These are phyloP conservation scores for Camponotus fellah DNA, from an alignment of 2,888 invertebrate species.

Conservation along the genomic window DNA sequence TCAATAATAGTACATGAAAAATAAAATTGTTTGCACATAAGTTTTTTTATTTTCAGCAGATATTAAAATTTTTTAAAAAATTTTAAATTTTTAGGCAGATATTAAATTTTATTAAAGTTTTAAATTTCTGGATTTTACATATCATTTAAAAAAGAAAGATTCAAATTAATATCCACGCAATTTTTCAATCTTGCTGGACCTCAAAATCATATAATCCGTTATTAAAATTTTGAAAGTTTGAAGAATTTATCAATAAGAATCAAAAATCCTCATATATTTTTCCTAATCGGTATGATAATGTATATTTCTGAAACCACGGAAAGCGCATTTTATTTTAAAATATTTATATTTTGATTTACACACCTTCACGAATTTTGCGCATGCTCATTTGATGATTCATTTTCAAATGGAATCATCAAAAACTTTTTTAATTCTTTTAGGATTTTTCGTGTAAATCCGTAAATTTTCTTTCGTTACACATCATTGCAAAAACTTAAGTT, in stretches of 20 bases:
- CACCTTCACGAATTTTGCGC: not conserved
- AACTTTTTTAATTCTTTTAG: not conserved
- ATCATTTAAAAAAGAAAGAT: not conserved
- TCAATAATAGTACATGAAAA: not conserved
- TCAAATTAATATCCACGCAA: not conserved
- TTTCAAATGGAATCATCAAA: slow-evolving; percentile 7
- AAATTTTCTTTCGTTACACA: not conserved
- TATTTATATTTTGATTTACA: slow-evolving; percentile 36
- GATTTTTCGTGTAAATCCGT: not conserved
- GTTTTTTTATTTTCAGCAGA: too few species aligned
- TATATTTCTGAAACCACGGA: not conserved
- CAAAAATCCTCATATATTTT: not conserved
- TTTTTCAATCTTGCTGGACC: not conserved
- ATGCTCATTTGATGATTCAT: not conserved
- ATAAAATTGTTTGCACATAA: too few species aligned
- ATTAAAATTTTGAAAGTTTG: not conserved
- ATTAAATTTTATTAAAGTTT: not conserved
- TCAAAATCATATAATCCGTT: not conserved
- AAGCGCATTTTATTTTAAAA: slow-evolving; percentile 7
- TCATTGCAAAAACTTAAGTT: not conserved
- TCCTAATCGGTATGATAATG: not conserved
- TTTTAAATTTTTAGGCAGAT: not conserved
- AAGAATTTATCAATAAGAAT: not conserved
- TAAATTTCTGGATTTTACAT: not conserved
- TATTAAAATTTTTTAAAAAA: not conserved